Conservation (phyloP, 1,140 invertebrate genomes). For the Rhopalosiphum padi region DNA sequence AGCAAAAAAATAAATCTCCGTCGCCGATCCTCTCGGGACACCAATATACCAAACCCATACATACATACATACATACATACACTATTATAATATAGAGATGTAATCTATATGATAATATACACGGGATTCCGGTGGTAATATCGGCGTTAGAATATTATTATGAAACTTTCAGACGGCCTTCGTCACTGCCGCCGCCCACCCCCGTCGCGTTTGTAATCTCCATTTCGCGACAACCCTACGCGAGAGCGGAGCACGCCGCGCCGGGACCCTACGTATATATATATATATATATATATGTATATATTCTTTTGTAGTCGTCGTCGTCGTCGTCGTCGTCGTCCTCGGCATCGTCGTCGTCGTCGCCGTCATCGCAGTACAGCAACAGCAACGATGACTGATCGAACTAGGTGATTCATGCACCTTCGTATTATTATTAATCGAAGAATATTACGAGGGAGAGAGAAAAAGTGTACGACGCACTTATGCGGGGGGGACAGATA, state of each 20-base stretch:
- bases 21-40: background rate
- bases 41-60: background rate
- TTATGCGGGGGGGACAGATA: background rate
- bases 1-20: background rate
- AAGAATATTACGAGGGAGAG: conserved; percentile 47
- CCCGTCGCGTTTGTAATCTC: background rate
- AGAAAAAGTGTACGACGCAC: background rate
- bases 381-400: conserved; percentile 43
- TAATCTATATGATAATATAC: conserved; percentile 53
- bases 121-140: conserved; percentile 13
- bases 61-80: background rate
- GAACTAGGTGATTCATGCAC: conserved; percentile 53
- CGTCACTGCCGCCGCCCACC: background rate
- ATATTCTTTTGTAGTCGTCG: conserved; percentile 28
- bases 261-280: background rate
- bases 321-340: background rate
- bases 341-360: background rate
- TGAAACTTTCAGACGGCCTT: conserved; percentile 3
- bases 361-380: background rate
- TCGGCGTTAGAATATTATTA: conserved; percentile 47
- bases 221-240: conserved; percentile 25
- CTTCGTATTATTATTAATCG: conserved; percentile 41
- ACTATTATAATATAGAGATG: conserved; percentile 18
- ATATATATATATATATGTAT: too few relatives aligned
- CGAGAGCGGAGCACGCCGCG: background rate